phyloP scores from a whole-genome alignment of 2,888 invertebrate species.

The Clivina fossor region DNA sequence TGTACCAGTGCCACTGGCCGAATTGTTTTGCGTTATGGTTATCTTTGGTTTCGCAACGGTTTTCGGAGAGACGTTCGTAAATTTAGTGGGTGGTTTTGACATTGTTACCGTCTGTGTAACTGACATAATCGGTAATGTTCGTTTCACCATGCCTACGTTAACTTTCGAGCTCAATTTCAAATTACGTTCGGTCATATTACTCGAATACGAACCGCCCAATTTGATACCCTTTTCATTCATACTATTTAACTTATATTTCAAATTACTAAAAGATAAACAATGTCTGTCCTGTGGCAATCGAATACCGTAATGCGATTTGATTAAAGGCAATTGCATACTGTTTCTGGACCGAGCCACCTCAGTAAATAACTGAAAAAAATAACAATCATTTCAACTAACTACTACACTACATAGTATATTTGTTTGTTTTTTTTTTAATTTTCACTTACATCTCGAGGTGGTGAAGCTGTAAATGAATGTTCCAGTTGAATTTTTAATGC shows the following conservation, averaged over 20 bases:
- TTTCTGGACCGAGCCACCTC: constrained; percentile 90
- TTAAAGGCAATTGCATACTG: constrained; percentile 80
- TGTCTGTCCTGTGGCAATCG: constrained; percentile 94
- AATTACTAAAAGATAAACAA: constrained; percentile 81
- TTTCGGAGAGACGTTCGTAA: constrained; percentile 56
- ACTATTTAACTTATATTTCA: constrained; percentile 66
- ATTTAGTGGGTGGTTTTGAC: constrained; percentile 78
- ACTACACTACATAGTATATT: too few species aligned
- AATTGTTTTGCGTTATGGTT: constrained; percentile 50
- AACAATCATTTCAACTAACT: constrained; percentile 13
- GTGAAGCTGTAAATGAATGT: constrained; percentile 87
- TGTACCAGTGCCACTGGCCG: too few species aligned
- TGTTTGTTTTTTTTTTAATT: too few species aligned
- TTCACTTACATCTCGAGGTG: constrained; percentile 76
- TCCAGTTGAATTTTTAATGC: constrained; percentile 89
- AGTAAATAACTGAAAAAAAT: constrained; percentile 60
- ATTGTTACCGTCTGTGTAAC: constrained; percentile 69
- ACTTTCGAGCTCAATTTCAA: constrained; percentile 57
- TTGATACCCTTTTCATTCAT: too few species aligned
- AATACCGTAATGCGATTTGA: constrained; percentile 93
- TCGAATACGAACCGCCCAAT: too few species aligned
- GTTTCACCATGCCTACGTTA: constrained; percentile 58
- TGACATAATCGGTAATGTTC: constrained; percentile 59
- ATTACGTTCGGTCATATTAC: constrained; percentile 10
- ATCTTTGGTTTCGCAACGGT: constrained; percentile 52